phyloP scores from a whole-genome alignment of 2,113 vertebrate species.

The Pygoscelis antarcticus region DNA sequence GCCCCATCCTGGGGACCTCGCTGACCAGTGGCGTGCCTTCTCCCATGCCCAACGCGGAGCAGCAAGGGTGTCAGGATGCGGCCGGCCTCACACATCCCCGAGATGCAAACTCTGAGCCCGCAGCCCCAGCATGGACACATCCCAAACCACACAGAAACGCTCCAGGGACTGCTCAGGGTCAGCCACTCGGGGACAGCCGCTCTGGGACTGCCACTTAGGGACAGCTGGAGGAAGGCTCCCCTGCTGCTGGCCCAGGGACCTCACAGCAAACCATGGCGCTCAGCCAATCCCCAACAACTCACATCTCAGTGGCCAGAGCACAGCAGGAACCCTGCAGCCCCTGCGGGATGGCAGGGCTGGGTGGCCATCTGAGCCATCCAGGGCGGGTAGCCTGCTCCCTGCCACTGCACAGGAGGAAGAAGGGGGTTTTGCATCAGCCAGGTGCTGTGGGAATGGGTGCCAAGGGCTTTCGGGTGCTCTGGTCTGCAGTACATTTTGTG shows the following conservation, averaged over 20 bases:
- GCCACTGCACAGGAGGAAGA: constrained; percentile 35
- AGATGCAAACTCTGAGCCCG: not conserved
- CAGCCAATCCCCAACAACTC: not conserved
- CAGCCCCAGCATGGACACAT: not conserved
- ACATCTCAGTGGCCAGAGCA: not conserved
- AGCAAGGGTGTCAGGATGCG: not conserved
- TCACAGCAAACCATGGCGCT: not conserved
- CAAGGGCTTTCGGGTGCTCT: not conserved
- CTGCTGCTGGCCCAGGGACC: accelerated
- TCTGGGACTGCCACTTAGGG: not conserved
- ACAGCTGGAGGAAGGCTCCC: not conserved
- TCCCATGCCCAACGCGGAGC: accelerated
- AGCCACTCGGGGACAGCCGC: not conserved
- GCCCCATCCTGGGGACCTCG: not conserved
- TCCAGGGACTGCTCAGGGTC: not conserved
- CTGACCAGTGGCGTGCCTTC: not conserved
- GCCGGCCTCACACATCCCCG: not conserved
- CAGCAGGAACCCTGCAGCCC: accelerated
- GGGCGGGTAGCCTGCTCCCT: constrained; percentile 61
- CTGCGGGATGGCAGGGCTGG: accelerated
- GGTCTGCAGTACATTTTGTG: not conserved
- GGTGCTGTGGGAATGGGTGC: not conserved
- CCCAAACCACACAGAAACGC: not conserved
- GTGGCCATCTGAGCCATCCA: not conserved
- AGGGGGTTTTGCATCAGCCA: not conserved